Evolutionary conservation across 2,888 invertebrate genomes (phyloP), one percentile per base, ranked within the genome.

Genomic region (Drosophila neonasuta): DNA sequence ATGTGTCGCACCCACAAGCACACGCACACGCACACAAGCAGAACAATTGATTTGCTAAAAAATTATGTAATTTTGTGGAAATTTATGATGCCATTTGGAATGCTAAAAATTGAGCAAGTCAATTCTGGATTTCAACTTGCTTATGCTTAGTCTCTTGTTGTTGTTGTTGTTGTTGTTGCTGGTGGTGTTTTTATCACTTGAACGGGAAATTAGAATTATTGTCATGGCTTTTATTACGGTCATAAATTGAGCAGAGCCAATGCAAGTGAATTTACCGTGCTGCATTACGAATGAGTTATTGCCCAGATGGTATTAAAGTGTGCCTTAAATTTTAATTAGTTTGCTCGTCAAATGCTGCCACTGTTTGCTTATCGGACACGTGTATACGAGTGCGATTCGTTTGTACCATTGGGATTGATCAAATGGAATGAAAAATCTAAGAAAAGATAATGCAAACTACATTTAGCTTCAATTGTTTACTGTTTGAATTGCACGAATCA

Each of bases 241-340:
- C 72, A 68, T 83, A 84, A 83, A 83, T 86, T 73, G 20, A 30
- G 39, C 48, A 46, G 45, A 54, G 49, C 52, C 69, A 77, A 77
- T 81, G 77, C 79, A 71, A 69, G 67, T 70, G 65, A 73, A 63
- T 71, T 81, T 52, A 57, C 58, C 56, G 60, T 52, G 52, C 54
- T 81, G 77, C 67, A 76, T 75, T 73, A 72, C 69, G 69, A 49
- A 71, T 79, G 69, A 80, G 66, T 79, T 77, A 80, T 82, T 50
- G 68, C 58, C 69, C 77, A 62, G 77, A 71, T 79, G 82, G 69
- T 77, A 62, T 74, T 64, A 77, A 82, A 76, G 82, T 80, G 83
- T 71, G 62, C 62, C 75, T 83, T 68, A 58, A 69, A 82, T 74
- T 85, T 83, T 83, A 85, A 81, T 81, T 85, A 85, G 80, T 80